A percentile compares a stretch with the other conserved stretches of the same genome.
Conservation (phyloP, 2,797 vertebrate genomes). For the Cercopithecus neglectus region DNA sequence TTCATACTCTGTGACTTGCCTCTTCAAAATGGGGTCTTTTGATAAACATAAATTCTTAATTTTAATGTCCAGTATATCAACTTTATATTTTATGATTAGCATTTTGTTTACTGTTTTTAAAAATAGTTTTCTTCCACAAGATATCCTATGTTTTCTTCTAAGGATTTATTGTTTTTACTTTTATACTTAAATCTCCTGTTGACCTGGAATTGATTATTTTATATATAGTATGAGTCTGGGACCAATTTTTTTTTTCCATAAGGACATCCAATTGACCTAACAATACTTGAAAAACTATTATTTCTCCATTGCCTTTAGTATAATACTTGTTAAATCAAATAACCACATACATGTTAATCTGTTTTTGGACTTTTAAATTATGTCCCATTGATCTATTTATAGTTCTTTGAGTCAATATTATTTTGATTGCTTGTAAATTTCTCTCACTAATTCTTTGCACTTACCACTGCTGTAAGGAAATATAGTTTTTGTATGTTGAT, state of each 20-base stretch:
- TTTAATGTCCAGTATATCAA: background rate
- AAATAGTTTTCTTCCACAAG: background rate
- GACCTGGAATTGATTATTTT: background rate
- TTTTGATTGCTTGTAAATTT: background rate
- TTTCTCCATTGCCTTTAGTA: background rate
- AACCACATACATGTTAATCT: background rate
- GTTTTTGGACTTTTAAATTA: background rate
- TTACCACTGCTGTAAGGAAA: background rate
- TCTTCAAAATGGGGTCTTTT: background rate
- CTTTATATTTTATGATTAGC: background rate
- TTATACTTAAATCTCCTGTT: slow-evolving; percentile 5
- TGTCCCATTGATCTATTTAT: background rate
- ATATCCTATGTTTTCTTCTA: slow-evolving; percentile 2
- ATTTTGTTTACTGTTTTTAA: background rate
- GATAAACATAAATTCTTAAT: slow-evolving; percentile 5
- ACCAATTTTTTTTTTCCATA: background rate
- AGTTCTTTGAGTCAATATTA: background rate
- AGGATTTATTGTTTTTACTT: slow-evolving; percentile 4
- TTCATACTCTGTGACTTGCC: background rate
- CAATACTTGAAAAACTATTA: background rate
- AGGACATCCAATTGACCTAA: background rate
- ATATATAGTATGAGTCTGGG: background rate
- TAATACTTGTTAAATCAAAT: slow-evolving; percentile 1
- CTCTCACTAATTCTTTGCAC: background rate
- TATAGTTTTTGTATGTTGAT: background rate